A percentile compares a stretch with the other conserved stretches of the same genome.
Evolutionary conservation across 2,113 vertebrate species (phyloP).

Genomic region (Rhegmatorhina hoffmannsi): DNA sequence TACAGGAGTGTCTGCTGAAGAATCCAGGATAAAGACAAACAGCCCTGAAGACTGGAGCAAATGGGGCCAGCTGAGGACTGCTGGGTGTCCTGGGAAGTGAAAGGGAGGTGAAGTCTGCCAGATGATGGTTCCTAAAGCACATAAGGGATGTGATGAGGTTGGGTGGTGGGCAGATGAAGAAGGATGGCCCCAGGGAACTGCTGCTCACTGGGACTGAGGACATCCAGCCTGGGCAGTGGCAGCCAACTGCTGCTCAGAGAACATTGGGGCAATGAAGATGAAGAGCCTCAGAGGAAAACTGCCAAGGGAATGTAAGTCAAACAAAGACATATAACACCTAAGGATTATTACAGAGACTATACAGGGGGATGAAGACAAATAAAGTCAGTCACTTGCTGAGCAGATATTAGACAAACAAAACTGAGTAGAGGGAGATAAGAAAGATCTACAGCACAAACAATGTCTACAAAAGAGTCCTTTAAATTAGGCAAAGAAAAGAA

Average conservation of each 20-base stretch:
- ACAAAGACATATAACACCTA: conserved; percentile 67
- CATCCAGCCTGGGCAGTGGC: conserved; percentile 15
- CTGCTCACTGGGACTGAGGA: background rate
- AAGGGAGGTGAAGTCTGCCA: background rate
- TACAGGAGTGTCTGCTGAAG: background rate
- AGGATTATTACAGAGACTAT: conserved; percentile 6
- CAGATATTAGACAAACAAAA: conserved; percentile 43
- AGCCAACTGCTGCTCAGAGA: conserved; percentile 14
- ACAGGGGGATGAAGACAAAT: conserved; percentile 52
- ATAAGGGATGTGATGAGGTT: background rate
- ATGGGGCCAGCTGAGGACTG: background rate
- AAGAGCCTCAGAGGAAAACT: conserved; percentile 11
- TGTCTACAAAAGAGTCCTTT: background rate
- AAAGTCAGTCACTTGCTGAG: background rate
- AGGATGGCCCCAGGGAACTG: background rate
- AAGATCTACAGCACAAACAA: background rate
- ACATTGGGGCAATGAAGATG: conserved; percentile 43
- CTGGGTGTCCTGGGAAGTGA: background rate
- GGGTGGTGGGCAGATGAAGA: conserved; percentile 49
- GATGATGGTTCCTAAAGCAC: background rate
- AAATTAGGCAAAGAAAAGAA: background rate
- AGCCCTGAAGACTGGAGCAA: background rate
- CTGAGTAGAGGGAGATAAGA: background rate
- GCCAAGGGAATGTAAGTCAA: conserved; percentile 51
- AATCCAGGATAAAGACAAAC: conserved; percentile 7